Percentiles rank a stretch among this genome's conserved stretches.
phyloP scores from a whole-genome alignment of 2,113 vertebrate genomes.

The Myotis yumanensis region DNA sequence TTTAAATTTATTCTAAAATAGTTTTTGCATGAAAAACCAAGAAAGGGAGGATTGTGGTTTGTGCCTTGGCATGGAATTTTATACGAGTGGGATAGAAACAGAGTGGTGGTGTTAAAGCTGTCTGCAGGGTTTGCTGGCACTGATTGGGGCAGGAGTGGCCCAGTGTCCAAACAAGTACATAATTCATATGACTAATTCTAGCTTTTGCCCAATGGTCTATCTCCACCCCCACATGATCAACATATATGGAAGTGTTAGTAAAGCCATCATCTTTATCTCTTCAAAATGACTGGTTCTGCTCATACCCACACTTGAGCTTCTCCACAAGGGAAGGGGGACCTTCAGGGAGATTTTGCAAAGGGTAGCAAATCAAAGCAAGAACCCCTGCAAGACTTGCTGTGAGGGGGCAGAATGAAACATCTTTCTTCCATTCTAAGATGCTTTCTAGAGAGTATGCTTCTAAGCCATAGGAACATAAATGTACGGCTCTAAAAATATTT shows the following conservation, averaged over 20 bases:
- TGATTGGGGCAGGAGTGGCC: background rate
- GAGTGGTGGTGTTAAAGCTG: conserved; percentile 44
- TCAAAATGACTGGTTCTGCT: background rate
- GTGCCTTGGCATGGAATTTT: conserved; percentile 68
- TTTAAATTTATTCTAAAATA: conserved; percentile 77
- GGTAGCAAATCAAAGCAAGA: background rate
- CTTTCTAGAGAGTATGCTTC: background rate
- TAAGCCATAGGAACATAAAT: background rate
- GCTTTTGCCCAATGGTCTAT: conserved; percentile 23
- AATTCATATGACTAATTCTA: conserved; percentile 67
- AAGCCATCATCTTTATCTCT: background rate
- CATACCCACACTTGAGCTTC: background rate
- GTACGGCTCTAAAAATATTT: background rate
- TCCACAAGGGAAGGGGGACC: background rate
- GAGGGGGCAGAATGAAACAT: background rate
- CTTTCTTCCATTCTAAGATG: background rate
- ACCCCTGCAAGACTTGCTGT: background rate
- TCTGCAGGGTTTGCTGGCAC: conserved; percentile 56
- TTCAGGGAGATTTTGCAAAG: background rate
- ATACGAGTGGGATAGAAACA: conserved; percentile 55
- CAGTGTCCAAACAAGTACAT: conserved; percentile 62
- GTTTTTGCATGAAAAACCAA: conserved; percentile 74
- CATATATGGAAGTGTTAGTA: conserved; percentile 35
- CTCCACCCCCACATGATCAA: background rate
- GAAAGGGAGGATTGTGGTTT: conserved; percentile 72